Percentiles rank a stretch among this genome's conserved stretches.
These are phyloP conservation scores for Ectemnius continuus DNA, from an alignment of 2,888 invertebrate genomes.

Conservation along the genomic window DNA sequence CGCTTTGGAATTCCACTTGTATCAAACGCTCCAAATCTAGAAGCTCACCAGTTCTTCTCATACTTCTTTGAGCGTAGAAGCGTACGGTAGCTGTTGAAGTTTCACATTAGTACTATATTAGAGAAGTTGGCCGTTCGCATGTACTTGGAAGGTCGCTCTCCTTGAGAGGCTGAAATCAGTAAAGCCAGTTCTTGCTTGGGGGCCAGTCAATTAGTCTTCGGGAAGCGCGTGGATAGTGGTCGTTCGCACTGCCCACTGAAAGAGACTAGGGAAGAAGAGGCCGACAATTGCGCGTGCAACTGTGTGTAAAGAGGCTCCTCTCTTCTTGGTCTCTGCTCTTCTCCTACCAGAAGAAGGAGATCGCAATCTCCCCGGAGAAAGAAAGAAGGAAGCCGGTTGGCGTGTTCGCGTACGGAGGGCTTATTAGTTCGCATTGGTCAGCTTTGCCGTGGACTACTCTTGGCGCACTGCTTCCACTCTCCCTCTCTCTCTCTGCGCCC, in stretches of 20 bases:
- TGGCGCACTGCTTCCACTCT: too few relatives aligned
- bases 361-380: constrained; percentile 16
- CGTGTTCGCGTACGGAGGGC: constrained; percentile 47
- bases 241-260: background rate
- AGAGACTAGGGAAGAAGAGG: background rate
- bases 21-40: too few relatives aligned
- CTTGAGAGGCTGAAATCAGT: constrained; percentile 33
- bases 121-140: too few relatives aligned
- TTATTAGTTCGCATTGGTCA: constrained; percentile 71
- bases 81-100: too few relatives aligned
- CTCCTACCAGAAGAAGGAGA: too few relatives aligned
- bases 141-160: too few relatives aligned
- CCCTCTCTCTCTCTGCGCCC: constrained; percentile 32
- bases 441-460: constrained; percentile 17
- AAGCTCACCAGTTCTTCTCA: too few relatives aligned
- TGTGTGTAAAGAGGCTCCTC: background rate
- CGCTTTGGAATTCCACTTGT: too few relatives aligned
- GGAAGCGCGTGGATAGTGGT: background rate
- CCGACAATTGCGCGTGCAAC: background rate
- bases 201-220: constrained; percentile 31
- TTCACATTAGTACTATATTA: too few relatives aligned
- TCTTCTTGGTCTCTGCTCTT: too few relatives aligned
- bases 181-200: constrained; percentile 43
- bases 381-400: constrained; percentile 30
- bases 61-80: too few relatives aligned